A percentile compares a stretch with the other conserved stretches of the same genome.
phyloP scores from a whole-genome alignment of 2,797 vertebrate species.

The Nannoperca obscura region DNA sequence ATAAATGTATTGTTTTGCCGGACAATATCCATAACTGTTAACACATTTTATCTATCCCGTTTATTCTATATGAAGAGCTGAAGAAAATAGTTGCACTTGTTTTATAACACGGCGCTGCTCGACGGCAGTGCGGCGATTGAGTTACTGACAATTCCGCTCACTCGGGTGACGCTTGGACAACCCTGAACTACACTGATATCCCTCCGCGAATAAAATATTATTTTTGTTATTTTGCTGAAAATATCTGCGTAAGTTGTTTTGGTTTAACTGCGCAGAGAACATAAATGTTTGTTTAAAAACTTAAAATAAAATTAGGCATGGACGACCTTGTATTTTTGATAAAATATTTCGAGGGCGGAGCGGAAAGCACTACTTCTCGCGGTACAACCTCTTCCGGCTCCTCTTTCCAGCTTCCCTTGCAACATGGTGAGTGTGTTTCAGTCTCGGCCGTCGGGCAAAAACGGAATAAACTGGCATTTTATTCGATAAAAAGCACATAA shows the following conservation, averaged over 20 bases:
- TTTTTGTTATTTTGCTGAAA: not conserved
- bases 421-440: conserved; percentile 80
- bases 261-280: fast-evolving
- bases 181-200: conserved; percentile 9
- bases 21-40: too few relatives aligned
- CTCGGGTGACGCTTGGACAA: not conserved
- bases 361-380: conserved; percentile 60
- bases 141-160: not conserved
- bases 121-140: fast-evolving
- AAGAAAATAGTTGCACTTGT: not conserved
- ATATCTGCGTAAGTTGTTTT: fast-evolving
- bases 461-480: not conserved
- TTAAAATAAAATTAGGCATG: not conserved
- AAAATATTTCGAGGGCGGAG: conserved; percentile 52
- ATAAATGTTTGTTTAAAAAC: fast-evolving
- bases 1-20: not conserved
- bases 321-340: fast-evolving
- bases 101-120: not conserved
- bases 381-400: conserved; percentile 76
- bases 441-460: conserved; percentile 24
- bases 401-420: conserved; percentile 84
- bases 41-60: not conserved
- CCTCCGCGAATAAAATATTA: conserved; percentile 38
- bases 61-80: not conserved
- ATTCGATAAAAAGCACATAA: fast-evolving